Percentiles rank a stretch among this genome's conserved stretches.
Evolutionary conservation across 2,888 invertebrate genomes (phyloP).

Genomic region (Pachycephus smyrnensis): DNA sequence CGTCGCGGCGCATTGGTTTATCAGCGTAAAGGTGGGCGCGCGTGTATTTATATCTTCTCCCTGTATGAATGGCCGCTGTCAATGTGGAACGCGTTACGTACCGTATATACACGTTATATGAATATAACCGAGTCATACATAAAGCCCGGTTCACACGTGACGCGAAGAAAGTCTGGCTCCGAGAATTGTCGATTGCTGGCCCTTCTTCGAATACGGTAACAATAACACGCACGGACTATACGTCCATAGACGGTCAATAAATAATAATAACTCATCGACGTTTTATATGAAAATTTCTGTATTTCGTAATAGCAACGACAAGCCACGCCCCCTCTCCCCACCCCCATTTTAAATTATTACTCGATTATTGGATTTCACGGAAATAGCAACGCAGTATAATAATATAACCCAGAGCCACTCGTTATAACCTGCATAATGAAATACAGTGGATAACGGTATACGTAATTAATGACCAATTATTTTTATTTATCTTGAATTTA

Average conservation of each 20-base stretch:
- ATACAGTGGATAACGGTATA: background rate
- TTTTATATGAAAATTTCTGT: background rate
- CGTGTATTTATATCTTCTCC: conserved; percentile 9
- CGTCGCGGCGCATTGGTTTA: conserved; percentile 3
- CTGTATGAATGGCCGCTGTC: conserved; percentile 12
- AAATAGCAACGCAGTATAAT: background rate
- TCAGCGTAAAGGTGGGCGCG: background rate
- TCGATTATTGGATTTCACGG: background rate
- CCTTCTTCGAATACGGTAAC: background rate
- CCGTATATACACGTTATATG: background rate
- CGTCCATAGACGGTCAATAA: background rate
- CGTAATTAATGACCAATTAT: background rate
- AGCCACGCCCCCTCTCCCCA: too few relatives aligned
- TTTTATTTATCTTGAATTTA: background rate
- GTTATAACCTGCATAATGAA: background rate
- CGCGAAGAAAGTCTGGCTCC: background rate
- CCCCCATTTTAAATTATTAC: background rate
- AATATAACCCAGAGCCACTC: background rate
- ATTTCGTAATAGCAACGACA: background rate
- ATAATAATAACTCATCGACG: background rate
- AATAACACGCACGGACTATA: background rate
- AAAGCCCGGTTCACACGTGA: background rate
- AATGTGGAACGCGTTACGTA: background rate
- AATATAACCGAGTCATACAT: background rate
- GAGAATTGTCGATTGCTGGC: background rate